These are phyloP conservation scores for Propithecus deckenii DNA, from an alignment of 2,797 vertebrate genomes.

Conservation along the genomic window DNA sequence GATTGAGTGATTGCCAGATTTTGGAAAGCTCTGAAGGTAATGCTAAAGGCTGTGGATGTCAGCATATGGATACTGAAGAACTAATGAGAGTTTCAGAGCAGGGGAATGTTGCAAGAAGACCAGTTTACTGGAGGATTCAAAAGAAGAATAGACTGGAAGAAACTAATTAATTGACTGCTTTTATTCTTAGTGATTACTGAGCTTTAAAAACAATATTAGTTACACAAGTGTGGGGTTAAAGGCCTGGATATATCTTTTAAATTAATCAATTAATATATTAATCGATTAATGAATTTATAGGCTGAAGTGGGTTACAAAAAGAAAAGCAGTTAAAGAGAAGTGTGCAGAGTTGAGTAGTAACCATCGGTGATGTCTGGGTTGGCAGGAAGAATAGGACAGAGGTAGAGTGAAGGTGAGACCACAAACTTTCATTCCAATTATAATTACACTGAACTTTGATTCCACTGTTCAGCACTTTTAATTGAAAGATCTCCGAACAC, in stretches of 20 bases:
- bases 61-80: background rate
- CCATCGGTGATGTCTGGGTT: background rate
- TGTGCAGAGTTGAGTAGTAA: background rate
- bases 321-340: background rate
- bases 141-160: background rate
- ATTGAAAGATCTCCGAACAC: conserved; percentile 76
- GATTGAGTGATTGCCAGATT: background rate
- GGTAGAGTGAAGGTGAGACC: background rate
- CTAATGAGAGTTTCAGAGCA: background rate
- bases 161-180: background rate
- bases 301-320: background rate
- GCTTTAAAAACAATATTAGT: background rate
- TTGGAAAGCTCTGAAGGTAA: background rate
- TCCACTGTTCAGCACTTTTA: conserved; percentile 74
- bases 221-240: background rate
- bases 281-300: background rate
- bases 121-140: background rate
- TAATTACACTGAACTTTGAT: conserved; percentile 58
- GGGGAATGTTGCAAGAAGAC: background rate
- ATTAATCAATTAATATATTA: background rate
- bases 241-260: background rate
- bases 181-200: background rate
- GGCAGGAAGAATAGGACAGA: background rate
- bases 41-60: background rate
- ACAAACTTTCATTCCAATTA: conserved; percentile 60